Evolutionary conservation across 23 tunicate genomes (phyloP).

Genomic region (Styela clava): DNA sequence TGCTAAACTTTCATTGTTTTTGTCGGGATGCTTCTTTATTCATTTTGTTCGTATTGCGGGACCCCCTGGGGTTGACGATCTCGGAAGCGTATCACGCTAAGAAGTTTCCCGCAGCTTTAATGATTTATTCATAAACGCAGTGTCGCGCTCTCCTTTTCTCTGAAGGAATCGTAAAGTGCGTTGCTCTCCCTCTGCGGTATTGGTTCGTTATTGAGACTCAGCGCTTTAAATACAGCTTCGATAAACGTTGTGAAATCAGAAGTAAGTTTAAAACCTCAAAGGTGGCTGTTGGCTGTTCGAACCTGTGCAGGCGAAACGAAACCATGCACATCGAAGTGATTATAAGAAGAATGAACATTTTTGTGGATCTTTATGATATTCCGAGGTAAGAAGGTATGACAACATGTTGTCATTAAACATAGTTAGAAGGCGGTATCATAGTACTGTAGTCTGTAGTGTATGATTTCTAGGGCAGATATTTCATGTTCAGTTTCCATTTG

Average conservation of each 20-base stretch:
- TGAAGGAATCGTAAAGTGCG: neutral
- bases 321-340: too few relatives aligned
- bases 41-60: neutral
- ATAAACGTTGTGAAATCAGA: neutral
- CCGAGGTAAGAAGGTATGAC: too few relatives aligned
- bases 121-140: neutral
- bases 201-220: neutral
- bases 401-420: too few relatives aligned
- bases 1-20: neutral
- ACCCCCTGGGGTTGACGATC: slow-evolving; percentile 1
- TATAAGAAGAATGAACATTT: too few relatives aligned
- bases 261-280: too few relatives aligned
- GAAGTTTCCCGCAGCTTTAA: neutral
- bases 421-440: too few relatives aligned
- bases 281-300: too few relatives aligned
- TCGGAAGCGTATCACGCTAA: neutral
- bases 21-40: neutral
- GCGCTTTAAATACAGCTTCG: neutral
- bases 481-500: too few relatives aligned
- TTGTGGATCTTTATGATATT: too few relatives aligned
- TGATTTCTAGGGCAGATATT: too few relatives aligned
- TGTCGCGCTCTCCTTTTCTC: neutral
- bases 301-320: too few relatives aligned
- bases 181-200: neutral
- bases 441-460: too few relatives aligned